Conservation (phyloP, 2,113 vertebrate species). For the Poeciliopsis turrubarensis region DNA sequence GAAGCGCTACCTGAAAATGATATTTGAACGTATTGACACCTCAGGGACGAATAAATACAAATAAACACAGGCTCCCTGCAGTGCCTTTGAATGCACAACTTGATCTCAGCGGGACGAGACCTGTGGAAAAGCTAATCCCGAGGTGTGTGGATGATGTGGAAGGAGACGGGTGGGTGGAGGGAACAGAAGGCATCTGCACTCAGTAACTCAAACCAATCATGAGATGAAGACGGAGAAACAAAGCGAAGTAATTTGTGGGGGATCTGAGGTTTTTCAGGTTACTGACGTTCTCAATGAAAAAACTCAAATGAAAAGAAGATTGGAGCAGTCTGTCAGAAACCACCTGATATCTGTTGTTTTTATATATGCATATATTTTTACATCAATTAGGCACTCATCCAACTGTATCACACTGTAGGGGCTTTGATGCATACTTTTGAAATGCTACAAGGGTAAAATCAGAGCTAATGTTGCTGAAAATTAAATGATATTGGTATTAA, state of each 20-base stretch:
- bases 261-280: constrained; percentile 8
- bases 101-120: constrained; percentile 15
- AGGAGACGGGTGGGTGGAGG: background rate
- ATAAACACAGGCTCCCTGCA: constrained; percentile 8
- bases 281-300: constrained; percentile 23
- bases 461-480: background rate
- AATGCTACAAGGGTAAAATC: background rate
- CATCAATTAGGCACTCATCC: background rate
- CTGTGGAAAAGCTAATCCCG: constrained; percentile 34
- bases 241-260: constrained; percentile 2
- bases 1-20: constrained; percentile 33
- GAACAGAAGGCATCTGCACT: background rate
- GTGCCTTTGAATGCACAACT: constrained; percentile 29
- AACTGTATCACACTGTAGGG: background rate
- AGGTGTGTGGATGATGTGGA: constrained; percentile 9
- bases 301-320: constrained; percentile 1
- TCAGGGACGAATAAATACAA: constrained; percentile 31
- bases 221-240: constrained; percentile 7
- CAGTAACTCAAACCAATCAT: constrained; percentile 3
- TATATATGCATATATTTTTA: background rate
- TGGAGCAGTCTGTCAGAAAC: constrained; percentile 1
- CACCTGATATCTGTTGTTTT: background rate
- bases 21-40: constrained; percentile 25
- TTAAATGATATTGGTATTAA: background rate
- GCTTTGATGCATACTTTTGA: background rate